Evolutionary conservation across 2,113 vertebrate species (phyloP), one percentile per base, ranked within the genome.

Genomic region (Typhlomys cinereus): DNA sequence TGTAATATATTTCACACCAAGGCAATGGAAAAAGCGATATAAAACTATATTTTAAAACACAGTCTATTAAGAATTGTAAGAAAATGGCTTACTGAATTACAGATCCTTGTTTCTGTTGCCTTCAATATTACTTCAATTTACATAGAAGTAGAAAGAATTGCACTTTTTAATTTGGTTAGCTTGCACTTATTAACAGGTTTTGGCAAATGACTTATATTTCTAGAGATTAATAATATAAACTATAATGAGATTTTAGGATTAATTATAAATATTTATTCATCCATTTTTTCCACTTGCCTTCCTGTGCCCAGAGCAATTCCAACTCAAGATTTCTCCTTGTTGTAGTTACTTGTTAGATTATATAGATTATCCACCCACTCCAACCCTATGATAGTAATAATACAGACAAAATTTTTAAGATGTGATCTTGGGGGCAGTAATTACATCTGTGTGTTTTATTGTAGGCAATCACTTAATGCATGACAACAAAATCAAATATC

Each of bases 151-250:
- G 14, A 13, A 62, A 80, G 46, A 94, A 85, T 1, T 52, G 4
- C 23, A 87, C 61, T 4, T 89, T 94, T 96, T 88, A 69, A 91
- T 70, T 64, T 89, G 36, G 39, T 73, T 59, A 85, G 5, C 92
- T 70, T 92, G 25, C 11, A 80, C 7, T 61, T 93, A 67, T 18
- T 83, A 87, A 54, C 13, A 89, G 18, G 70, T 74, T 71, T 74
- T 91, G 66, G 21, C 31, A 87, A 83, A 73, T 29, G 0, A 64
- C 86, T 75, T 91, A 2, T 61, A 61, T 69, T 92, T 73, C 48
- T 75, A 93, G 12, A 64, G n/a, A 86, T 7, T 61, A 46, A 57
- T 81, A 34, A 4, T 62, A 15, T 52, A 89, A 57, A 93, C 11
- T 76, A 4, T 79, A 86, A 74, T 64, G 59, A 84, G 14, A 92